phyloP scores from a whole-genome alignment of 2,888 invertebrate genomes.

The Drosophila borborema region DNA sequence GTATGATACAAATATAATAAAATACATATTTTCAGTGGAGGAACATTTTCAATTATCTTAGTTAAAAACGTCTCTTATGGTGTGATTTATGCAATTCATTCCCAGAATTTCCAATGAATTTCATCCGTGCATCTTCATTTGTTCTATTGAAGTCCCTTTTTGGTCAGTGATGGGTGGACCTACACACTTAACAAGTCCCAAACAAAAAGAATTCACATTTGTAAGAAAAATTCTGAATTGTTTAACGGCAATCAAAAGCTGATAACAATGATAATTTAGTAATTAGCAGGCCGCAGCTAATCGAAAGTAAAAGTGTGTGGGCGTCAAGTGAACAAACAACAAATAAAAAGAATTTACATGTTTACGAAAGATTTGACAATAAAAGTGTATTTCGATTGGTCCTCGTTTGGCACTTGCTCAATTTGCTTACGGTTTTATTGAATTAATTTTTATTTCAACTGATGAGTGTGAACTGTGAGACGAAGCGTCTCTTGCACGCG shows the following conservation, averaged over 20 bases:
- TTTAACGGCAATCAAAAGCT: conserved; percentile 24
- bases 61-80: neutral
- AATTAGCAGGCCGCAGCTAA: conserved; percentile 19
- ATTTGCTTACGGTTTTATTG: conserved; percentile 62
- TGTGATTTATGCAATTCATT: conserved; percentile 32
- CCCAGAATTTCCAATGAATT: conserved; percentile 2
- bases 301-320: conserved; percentile 47
- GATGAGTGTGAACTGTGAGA: conserved; percentile 13
- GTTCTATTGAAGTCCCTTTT: conserved; percentile 1
- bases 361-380: conserved; percentile 19
- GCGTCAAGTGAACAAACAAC: neutral
- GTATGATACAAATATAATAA: no score
- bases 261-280: conserved; percentile 6
- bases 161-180: neutral
- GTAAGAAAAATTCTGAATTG: neutral
- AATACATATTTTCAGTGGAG: neutral
- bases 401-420: conserved; percentile 49
- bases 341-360: conserved; percentile 5
- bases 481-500: conserved; percentile 30
- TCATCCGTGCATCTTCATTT: neutral
- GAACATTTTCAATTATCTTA: neutral
- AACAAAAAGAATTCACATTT: neutral
- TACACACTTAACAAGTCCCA: neutral
- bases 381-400: conserved; percentile 21
- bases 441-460: conserved; percentile 56